phyloP scores from a whole-genome alignment of 1,140 invertebrate genomes.

The Drosophila jambulina region DNA sequence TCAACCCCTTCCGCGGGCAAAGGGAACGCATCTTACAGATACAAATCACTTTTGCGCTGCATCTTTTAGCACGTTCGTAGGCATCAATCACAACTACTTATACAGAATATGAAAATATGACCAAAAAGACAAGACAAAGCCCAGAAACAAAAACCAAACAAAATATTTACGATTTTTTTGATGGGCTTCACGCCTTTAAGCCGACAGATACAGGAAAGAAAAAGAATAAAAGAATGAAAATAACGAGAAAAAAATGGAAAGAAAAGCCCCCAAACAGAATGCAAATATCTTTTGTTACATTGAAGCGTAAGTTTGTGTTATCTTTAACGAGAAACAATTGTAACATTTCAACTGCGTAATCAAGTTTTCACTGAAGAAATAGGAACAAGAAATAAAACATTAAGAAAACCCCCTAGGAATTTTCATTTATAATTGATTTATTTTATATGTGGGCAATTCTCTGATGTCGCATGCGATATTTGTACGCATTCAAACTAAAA shows the following conservation, averaged over 20 bases:
- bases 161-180: conserved; percentile 77
- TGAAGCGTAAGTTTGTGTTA: conserved; percentile 15
- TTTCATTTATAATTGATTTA: too few species aligned
- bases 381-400: background rate
- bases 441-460: too few species aligned
- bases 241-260: conserved; percentile 25
- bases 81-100: conserved; percentile 82
- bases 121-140: conserved; percentile 42
- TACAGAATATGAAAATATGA: conserved; percentile 73
- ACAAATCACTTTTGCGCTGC: conserved; percentile 69
- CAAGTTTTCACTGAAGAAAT: conserved; percentile 16
- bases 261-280: conserved; percentile 65
- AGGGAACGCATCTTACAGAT: conserved; percentile 63
- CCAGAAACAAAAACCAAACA: conserved; percentile 60
- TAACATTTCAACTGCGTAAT: background rate
- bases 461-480: too few species aligned
- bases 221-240: conserved; percentile 16
- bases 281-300: conserved; percentile 53
- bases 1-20: conserved; percentile 6
- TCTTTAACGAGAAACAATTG: conserved; percentile 6
- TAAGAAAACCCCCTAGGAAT: too few species aligned
- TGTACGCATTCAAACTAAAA: too few species aligned
- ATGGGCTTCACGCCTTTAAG: conserved; percentile 77
- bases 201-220: conserved; percentile 67
- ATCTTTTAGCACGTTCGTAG: conserved; percentile 77